phyloP scores from a whole-genome alignment of 1,140 invertebrate genomes.

The Bactericera cockerelli region DNA sequence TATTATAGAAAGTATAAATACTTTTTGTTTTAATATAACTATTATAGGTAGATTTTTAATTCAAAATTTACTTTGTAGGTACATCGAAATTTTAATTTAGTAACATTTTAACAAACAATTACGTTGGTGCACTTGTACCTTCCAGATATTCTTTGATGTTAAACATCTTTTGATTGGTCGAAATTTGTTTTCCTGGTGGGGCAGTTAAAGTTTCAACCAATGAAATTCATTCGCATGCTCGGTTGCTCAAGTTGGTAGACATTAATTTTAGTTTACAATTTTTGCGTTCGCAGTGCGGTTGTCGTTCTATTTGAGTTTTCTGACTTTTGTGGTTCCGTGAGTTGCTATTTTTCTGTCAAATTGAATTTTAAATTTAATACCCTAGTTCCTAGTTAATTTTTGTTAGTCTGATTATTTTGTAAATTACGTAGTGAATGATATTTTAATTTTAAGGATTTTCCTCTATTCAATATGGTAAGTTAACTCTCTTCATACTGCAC shows the following conservation, averaged over 20 bases:
- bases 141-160: too few species aligned
- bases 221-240: not conserved
- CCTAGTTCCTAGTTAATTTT: not conserved
- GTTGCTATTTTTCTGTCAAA: not conserved
- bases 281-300: constrained; percentile 1
- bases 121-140: too few species aligned
- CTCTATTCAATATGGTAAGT: not conserved
- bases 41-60: too few species aligned
- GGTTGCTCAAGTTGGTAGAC: not conserved
- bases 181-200: not conserved
- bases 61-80: too few species aligned
- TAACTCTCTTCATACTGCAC: not conserved
- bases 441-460: not conserved
- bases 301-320: not conserved
- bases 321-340: not conserved
- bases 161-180: not conserved
- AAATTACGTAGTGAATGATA: not conserved
- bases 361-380: not conserved
- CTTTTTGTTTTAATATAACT: too few species aligned
- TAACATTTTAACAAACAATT: too few species aligned
- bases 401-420: not conserved
- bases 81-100: too few species aligned
- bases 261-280: not conserved
- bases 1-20: too few species aligned
- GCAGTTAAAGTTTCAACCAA: not conserved